Percentiles rank a stretch among this genome's conserved stretches.
Conservation (phyloP, 1,140 invertebrate genomes). For the Dufourea novaeangliae region DNA sequence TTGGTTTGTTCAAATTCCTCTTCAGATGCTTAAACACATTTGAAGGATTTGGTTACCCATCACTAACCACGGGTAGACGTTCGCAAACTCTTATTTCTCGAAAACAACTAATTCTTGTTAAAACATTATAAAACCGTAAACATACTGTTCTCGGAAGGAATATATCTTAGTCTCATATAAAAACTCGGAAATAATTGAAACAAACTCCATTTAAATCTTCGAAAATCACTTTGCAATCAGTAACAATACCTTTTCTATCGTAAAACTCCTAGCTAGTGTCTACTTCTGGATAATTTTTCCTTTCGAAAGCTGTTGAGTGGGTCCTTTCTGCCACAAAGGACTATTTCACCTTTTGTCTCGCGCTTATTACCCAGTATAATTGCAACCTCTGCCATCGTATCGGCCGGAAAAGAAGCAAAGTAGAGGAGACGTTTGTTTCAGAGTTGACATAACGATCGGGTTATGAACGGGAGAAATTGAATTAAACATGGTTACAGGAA, state of each 20-base stretch:
- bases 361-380: conserved; percentile 45
- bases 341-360: conserved; percentile 22
- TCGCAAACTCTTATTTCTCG: no score
- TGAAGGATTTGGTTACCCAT: no score
- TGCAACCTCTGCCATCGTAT: conserved; percentile 14
- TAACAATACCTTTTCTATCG: neutral
- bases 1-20: no score
- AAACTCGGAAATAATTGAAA: no score
- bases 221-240: conserved; percentile 3
- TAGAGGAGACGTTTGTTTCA: neutral
- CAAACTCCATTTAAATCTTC: no score
- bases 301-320: conserved; percentile 23
- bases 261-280: neutral
- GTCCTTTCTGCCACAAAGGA: neutral
- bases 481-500: neutral
- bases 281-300: neutral
- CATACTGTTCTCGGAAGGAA: no score
- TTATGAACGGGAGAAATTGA: neutral
- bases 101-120: no score
- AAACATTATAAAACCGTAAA: no score
- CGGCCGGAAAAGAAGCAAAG: neutral
- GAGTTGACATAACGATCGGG: conserved; percentile 7
- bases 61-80: no score
- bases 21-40: no score
- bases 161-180: no score